Percentiles rank a stretch among this genome's conserved stretches.
Evolutionary conservation across 2,797 vertebrate genomes (phyloP).

Genomic region (Chelidonichthys spinosus): DNA sequence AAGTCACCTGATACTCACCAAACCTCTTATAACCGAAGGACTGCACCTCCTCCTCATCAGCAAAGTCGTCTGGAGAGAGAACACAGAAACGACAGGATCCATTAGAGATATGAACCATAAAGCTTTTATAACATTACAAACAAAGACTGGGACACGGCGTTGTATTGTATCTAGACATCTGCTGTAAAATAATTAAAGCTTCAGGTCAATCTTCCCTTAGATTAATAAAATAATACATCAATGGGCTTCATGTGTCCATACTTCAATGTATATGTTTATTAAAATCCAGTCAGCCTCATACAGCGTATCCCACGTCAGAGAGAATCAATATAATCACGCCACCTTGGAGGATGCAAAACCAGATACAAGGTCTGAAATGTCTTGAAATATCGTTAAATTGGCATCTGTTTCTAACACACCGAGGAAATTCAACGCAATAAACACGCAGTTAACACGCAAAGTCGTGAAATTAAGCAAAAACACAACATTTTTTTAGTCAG

Average conservation of each 20-base stretch:
- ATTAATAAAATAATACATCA: neutral
- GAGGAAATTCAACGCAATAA: too few species aligned
- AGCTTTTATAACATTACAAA: neutral
- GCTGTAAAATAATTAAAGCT: neutral
- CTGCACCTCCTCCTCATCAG: constrained; percentile 98
- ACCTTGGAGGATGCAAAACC: neutral
- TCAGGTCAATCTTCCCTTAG: neutral
- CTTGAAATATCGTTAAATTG: too few species aligned
- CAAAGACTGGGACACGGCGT: neutral
- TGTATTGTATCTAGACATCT: neutral
- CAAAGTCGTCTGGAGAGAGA: constrained; percentile 91
- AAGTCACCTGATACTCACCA: constrained; percentile 87
- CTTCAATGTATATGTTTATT: neutral
- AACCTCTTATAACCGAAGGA: constrained; percentile 99
- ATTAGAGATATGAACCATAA: neutral
- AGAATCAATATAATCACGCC: neutral
- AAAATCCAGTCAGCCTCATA: neutral
- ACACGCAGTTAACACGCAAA: too few species aligned
- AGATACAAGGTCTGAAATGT: too few species aligned
- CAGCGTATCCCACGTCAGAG: neutral
- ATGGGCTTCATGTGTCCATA: neutral
- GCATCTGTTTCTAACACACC: too few species aligned
- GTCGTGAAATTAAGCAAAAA: too few species aligned
- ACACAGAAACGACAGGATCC: constrained; percentile 31
- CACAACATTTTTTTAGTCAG: too few species aligned